phyloP scores from a whole-genome alignment of 23 tunicate genomes.

The Phallusia fumigata region DNA sequence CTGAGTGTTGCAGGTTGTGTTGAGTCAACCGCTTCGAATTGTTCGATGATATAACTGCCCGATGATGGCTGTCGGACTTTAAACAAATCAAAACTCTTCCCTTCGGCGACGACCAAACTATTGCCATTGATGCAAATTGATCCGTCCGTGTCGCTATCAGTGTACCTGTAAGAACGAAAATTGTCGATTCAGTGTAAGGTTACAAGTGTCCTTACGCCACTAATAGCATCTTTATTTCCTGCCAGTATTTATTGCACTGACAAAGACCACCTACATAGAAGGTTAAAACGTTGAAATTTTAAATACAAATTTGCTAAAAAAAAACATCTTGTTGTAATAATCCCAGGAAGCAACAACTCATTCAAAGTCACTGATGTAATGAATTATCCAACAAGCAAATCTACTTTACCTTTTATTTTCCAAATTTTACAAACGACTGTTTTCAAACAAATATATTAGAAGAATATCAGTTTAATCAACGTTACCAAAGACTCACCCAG shows the following conservation, averaged over 20 bases:
- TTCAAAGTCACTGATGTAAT: too few relatives aligned
- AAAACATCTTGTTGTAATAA: neutral
- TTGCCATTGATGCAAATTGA: slow-evolving; percentile 17
- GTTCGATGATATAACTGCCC: slow-evolving; percentile 12
- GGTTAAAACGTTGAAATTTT: too few relatives aligned
- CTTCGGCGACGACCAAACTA: neutral
- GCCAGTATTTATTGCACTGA: neutral
- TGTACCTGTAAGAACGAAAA: slow-evolving; percentile 4
- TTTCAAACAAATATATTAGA: too few relatives aligned
- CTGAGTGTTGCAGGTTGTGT: neutral
- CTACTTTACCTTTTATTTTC: too few relatives aligned
- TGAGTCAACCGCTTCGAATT: neutral
- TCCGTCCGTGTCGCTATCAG: slow-evolving; percentile 23
- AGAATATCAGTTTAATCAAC: too few relatives aligned
- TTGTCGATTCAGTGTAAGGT: too few relatives aligned
- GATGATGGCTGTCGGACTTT: slow-evolving; percentile 13
- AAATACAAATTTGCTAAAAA: neutral
- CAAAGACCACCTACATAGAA: too few relatives aligned
- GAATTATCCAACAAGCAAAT: too few relatives aligned
- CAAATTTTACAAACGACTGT: too few relatives aligned
- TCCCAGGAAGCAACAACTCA: too few relatives aligned
- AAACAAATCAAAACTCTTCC: neutral
- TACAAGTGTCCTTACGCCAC: neutral
- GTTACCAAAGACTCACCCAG: slow-evolving; percentile 7
- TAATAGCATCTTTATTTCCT: too few relatives aligned